Base-by-base conservation (phyloP, 1,140 invertebrate species). In the Wiebesia pumilae region DNA sequence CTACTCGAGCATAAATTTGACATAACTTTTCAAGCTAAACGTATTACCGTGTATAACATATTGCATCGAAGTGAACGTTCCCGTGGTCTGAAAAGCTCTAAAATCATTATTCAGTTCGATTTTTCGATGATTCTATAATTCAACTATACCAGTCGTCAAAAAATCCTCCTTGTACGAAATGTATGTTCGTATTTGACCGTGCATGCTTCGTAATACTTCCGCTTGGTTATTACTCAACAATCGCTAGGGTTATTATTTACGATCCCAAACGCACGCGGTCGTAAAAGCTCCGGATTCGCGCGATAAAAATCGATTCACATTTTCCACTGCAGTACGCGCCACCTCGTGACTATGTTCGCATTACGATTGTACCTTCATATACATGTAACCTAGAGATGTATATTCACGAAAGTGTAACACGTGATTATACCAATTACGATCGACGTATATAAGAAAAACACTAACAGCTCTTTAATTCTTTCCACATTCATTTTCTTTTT, bases 291-390 rank as follows among this genome's bases (percentile, higher is more conserved):
- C 81, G 43, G 12, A 65, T 43, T 33, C 83, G 83, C 83, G 83
- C 83, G 83, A 85, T 85, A 85, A 85, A 85, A 85, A 85, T 85
- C 77, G 77, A 85, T 85, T 85, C 43, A 43, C 65, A n/a, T 79
- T 84, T 69, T 47, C 71, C 24, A 43, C 38, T 43, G 38, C 71
- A n/a, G 38, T 43, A 75, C 71, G 40, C 71, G 7, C 38, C 14
- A 43, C 10, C 19, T 75, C 40, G 7, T n/a, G 14, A n/a, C 71
- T 75, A 9, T 16, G 4, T 71, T 38, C 69, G 38, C 40, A 43
- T 75, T 43, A 75, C 71, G 6, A 71, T 10, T n/a, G 21, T 19
- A 1, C 2, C 21, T 16, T 12, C 43, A 12, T 33, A 43, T 24
- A 21, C 14, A n/a, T 16, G 40, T 51, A 33, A 47, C 43, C 6